These are phyloP conservation scores for Oscheius myriophilus DNA, from an alignment of 2,888 invertebrate genomes.

Conservation along the genomic window DNA sequence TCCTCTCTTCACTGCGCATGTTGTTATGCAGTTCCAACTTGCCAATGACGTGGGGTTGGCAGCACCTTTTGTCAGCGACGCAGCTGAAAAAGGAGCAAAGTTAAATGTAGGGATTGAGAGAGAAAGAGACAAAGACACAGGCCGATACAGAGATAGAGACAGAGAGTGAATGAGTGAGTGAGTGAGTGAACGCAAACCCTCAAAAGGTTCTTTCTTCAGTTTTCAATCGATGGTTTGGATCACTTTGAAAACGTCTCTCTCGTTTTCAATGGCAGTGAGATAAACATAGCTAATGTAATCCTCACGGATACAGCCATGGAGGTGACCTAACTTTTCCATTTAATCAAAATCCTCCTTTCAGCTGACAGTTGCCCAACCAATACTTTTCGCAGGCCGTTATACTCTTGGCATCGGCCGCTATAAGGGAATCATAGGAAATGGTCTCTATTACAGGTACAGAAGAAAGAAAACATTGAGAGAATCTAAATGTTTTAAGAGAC, in stretches of 20 bases:
- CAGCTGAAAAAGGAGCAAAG: constrained; percentile 40
- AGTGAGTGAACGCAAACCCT: no score
- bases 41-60: constrained; percentile 43
- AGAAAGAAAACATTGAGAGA: constrained; percentile 1
- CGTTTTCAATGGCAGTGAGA: constrained; percentile 46
- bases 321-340: constrained; percentile 9
- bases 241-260: constrained; percentile 53
- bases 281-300: constrained; percentile 48
- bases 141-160: no score
- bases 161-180: no score
- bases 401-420: constrained; percentile 49
- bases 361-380: constrained; percentile 46
- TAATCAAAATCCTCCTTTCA: background rate
- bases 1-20: constrained; percentile 50
- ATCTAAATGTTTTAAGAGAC: constrained; percentile 33
- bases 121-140: background rate
- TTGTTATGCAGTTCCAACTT: constrained; percentile 50
- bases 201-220: constrained; percentile 32
- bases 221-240: constrained; percentile 46
- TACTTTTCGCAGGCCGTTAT: constrained; percentile 49
- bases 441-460: constrained; percentile 48
- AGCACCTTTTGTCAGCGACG: constrained; percentile 44
- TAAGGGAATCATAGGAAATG: constrained; percentile 49
- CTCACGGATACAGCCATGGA: constrained; percentile 51
- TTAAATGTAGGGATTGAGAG: constrained; percentile 30